These are phyloP conservation scores for Melanostoma scalare DNA, from an alignment of 2,888 invertebrate species.

Conservation along the genomic window DNA sequence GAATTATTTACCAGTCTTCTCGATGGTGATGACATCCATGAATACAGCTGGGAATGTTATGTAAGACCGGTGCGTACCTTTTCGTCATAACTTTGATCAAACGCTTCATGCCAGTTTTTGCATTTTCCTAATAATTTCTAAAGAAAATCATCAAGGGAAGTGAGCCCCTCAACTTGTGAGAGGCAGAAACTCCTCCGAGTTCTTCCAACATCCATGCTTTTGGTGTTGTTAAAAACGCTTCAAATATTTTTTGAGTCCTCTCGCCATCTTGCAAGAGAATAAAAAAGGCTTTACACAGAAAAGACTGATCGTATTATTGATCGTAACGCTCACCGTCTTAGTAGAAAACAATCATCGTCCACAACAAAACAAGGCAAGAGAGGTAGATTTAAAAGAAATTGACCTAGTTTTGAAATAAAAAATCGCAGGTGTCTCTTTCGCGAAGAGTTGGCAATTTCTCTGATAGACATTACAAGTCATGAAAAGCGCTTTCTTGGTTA, in stretches of 20 bases:
- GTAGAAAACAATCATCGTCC: too few relatives aligned
- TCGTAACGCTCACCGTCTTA: too few relatives aligned
- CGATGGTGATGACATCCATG: slow-evolving; percentile 99
- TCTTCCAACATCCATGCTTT: slow-evolving; percentile 99
- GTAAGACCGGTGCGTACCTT: slow-evolving; percentile 98
- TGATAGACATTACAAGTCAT: too few relatives aligned
- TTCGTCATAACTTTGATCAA: slow-evolving; percentile 98
- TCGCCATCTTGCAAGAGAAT: slow-evolving; percentile 82
- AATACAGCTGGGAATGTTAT: slow-evolving; percentile 99
- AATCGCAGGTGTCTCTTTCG: too few relatives aligned
- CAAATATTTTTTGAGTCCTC: slow-evolving; percentile 99
- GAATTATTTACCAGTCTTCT: slow-evolving; percentile 99
- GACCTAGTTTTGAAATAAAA: too few relatives aligned
- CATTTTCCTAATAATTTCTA: too few relatives aligned
- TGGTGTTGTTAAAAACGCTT: slow-evolving; percentile 98
- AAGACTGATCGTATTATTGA: too few relatives aligned
- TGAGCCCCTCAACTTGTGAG: slow-evolving; percentile 98
- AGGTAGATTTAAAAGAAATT: too few relatives aligned
- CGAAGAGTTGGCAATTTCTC: too few relatives aligned
- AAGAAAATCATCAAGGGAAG: slow-evolving; percentile 97
- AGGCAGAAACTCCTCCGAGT: slow-evolving; percentile 98
- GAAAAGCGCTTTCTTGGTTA: too few relatives aligned
- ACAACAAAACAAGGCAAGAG: too few relatives aligned
- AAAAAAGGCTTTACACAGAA: slow-evolving; percentile 75
- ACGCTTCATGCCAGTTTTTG: slow-evolving; percentile 98